Evolutionary conservation across 2,113 vertebrate genomes (phyloP), one percentile per base, ranked within the genome.

Genomic region (Rhea pennata): DNA sequence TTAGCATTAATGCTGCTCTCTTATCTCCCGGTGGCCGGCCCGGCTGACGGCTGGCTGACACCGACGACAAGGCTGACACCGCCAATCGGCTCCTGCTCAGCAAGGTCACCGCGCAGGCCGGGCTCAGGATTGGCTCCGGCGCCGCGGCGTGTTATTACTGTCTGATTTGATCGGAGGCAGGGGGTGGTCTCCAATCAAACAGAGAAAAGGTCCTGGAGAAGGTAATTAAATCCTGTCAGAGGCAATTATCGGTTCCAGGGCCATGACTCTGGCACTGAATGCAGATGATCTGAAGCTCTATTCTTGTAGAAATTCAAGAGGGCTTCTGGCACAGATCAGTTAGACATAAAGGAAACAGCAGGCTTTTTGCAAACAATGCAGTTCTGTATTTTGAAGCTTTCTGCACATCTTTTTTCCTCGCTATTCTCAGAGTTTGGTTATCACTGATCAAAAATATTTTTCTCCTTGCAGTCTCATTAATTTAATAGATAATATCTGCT

Each of bases 211-310:
- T 99, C 98, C 98, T 98, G 97, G 96, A 97, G 98, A 98, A 98
- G 98, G 98, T 99, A 99, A 99, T 99, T 99, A 99, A 99, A 99
- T 99, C 98, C 98, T 98, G 98, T 99, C 98, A 98, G 98, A 98
- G 98, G 98, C 98, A 99, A 99, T 99, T 99, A 99, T 98, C 98
- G 98, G 98, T 98, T 98, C 98, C 98, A 98, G 98, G 98, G 98
- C 98, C 98, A 96, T 97, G 98, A 98, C 98, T 98, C 98, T 98
- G 98, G 98, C 98, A 97, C 98, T 98, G 98, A 98, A 99, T 99
- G 98, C 98, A 98, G 98, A 99, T 98, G 98, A 98, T 98, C 98
- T 98, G 98, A 98, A 98, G 98, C 97, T 98, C 97, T 98, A 98
- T 98, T 98, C 98, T 98, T 97, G 96, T 71, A 97, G 98, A 98